A percentile compares a stretch with the other conserved stretches of the same genome.
Conservation (phyloP, 2,888 invertebrate species). For the Sussaba pulchella region DNA sequence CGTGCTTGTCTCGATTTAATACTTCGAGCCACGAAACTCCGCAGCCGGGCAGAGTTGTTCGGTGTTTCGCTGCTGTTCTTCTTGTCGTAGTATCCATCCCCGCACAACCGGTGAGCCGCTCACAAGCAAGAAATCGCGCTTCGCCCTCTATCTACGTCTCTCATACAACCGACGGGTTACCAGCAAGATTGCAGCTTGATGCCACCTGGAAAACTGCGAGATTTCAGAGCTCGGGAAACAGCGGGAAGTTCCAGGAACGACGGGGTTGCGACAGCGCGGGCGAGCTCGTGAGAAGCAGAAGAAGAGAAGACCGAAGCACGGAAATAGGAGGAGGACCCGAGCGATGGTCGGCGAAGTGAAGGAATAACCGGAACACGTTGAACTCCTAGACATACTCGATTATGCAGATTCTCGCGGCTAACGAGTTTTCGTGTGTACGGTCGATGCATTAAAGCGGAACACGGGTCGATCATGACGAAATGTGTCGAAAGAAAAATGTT, state of each 20-base stretch:
- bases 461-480: constrained; percentile 2
- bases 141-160: constrained; percentile 23
- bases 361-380: constrained; percentile 29
- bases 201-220: constrained; percentile 48
- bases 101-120: constrained; percentile 27
- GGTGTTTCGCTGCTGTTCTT: constrained; percentile 7
- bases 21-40: constrained; percentile 27
- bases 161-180: constrained; percentile 10
- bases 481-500: constrained; percentile 7
- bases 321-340: constrained; percentile 7
- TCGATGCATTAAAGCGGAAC: constrained; percentile 29
- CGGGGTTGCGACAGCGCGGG: constrained; percentile 43
- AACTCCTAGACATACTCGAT: constrained; percentile 53
- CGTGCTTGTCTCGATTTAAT: constrained; percentile 32
- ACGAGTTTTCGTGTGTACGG: constrained; percentile 46
- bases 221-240: constrained; percentile 48
- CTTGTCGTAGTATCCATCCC: constrained; percentile 10
- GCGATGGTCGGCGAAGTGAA: constrained; percentile 33
- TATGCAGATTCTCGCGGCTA: constrained; percentile 51
- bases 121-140: constrained; percentile 40
- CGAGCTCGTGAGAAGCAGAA: constrained; percentile 38
- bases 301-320: constrained; percentile 42
- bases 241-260: constrained; percentile 37
- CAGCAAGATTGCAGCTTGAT: constrained; percentile 50
- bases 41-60: background rate